Conservation (phyloP, 2,113 vertebrate genomes). For the Neolamprologus toae region DNA sequence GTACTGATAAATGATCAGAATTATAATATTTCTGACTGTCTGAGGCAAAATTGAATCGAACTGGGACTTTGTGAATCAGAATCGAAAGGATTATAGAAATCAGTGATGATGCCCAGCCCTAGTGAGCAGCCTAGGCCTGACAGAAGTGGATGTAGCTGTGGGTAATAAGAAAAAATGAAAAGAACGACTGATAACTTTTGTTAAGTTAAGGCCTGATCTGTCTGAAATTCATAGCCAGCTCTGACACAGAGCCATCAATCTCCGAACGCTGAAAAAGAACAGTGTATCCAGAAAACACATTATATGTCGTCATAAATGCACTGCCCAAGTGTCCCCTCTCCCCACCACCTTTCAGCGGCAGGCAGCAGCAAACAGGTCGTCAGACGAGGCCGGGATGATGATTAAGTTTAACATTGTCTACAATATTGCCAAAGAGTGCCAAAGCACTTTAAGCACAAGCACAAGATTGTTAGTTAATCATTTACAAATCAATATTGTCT, state of each 20-base stretch:
- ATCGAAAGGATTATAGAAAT: neutral
- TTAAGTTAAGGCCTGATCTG: fast-evolving
- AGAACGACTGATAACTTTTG: neutral
- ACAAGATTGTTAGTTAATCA: neutral
- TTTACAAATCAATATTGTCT: neutral
- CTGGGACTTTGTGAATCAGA: neutral
- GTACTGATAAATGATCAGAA: neutral
- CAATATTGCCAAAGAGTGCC: neutral
- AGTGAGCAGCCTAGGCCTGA: neutral
- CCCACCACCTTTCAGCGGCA: neutral
- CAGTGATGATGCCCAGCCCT: neutral
- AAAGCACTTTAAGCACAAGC: neutral
- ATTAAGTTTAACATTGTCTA: neutral
- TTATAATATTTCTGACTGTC: neutral
- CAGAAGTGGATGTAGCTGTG: neutral
- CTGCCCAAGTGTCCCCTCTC: neutral
- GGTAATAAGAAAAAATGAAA: neutral
- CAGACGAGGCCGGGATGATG: fast-evolving
- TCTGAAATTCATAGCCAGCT: neutral
- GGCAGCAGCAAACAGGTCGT: neutral
- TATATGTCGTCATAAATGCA: neutral
- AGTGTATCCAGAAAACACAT: neutral
- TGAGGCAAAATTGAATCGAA: neutral
- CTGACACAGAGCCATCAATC: neutral
- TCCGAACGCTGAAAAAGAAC: neutral